phyloP scores from a whole-genome alignment of 1,140 invertebrate species.

The Vollenhovia emeryi region DNA sequence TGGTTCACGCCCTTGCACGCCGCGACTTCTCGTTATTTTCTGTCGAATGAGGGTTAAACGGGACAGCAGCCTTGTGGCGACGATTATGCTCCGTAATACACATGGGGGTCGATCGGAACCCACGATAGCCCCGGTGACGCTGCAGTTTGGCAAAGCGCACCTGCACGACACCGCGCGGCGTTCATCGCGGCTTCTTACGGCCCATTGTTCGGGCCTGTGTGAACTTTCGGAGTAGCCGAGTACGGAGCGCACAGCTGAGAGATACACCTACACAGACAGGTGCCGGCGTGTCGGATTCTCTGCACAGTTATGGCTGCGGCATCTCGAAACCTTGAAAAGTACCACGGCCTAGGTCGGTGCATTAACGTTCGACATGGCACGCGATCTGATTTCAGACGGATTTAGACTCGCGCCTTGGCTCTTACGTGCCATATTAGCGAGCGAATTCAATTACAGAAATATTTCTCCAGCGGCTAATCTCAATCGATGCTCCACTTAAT shows the following conservation, averaged over 20 bases:
- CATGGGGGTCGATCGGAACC: constrained; percentile 72
- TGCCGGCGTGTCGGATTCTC: constrained; percentile 8
- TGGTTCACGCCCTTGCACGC: constrained; percentile 5
- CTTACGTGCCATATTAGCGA: background rate
- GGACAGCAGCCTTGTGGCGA: constrained; percentile 16
- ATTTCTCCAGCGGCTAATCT: background rate
- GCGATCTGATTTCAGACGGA: constrained; percentile 13
- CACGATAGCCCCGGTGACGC: constrained; percentile 70
- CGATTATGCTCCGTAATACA: constrained; percentile 65
- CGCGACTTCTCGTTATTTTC: constrained; percentile 3
- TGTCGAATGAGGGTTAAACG: constrained; percentile 50
- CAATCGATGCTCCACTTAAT: background rate
- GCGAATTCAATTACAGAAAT: constrained; percentile 16
- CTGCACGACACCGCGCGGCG: background rate
- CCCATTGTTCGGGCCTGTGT: constrained; percentile 68
- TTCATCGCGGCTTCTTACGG: constrained; percentile 16
- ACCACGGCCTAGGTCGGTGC: constrained; percentile 40
- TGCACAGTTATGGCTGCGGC: constrained; percentile 26
- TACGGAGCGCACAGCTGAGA: background rate
- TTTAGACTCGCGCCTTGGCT: constrained; percentile 1
- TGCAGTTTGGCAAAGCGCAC: constrained; percentile 54
- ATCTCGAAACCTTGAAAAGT: constrained; percentile 43
- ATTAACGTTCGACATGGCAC: constrained; percentile 1
- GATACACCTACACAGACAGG: no score
- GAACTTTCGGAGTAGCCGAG: constrained; percentile 64